phyloP scores from a whole-genome alignment of 2,797 vertebrate species.

The Rhinogobio ventralis region DNA sequence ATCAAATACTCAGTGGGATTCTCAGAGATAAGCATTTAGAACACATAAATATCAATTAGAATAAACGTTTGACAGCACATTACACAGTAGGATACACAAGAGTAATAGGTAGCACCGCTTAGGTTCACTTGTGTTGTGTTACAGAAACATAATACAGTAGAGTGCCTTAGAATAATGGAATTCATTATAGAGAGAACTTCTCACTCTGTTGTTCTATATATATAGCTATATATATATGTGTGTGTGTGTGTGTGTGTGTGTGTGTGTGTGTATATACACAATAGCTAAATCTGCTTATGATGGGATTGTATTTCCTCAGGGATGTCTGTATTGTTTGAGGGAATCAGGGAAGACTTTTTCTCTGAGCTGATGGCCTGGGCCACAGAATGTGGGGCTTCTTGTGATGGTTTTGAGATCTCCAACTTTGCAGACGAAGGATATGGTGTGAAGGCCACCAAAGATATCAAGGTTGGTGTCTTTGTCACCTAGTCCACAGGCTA shows the following conservation, averaged over 20 bases:
- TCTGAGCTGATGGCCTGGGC: slow-evolving; percentile 91
- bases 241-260: too few species aligned
- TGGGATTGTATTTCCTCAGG: slow-evolving; percentile 72
- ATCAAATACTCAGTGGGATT: slow-evolving; percentile 6
- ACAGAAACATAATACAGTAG: slow-evolving; percentile 11
- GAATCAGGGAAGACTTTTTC: slow-evolving; percentile 92
- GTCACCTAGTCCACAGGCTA: background rate
- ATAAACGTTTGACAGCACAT: slow-evolving; percentile 2
- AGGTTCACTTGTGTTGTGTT: slow-evolving; percentile 9
- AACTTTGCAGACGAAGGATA: slow-evolving; percentile 91
- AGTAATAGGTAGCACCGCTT: slow-evolving; percentile 6
- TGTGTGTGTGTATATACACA: too few species aligned
- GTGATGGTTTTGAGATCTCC: slow-evolving; percentile 88
- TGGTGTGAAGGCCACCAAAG: slow-evolving; percentile 90
- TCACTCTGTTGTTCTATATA: background rate
- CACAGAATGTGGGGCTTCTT: slow-evolving; percentile 87
- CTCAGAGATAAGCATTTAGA: slow-evolving; percentile 11
- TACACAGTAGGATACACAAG: background rate
- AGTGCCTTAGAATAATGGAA: slow-evolving; percentile 20
- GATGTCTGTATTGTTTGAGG: slow-evolving; percentile 90
- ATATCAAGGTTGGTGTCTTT: slow-evolving; percentile 87
- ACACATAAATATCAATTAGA: slow-evolving; percentile 12
- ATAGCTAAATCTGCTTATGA: background rate
- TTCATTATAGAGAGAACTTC: slow-evolving; percentile 1
- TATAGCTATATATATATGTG: background rate